Conservation (phyloP, 2,797 vertebrate species). For the Anguilla megastoma region DNA sequence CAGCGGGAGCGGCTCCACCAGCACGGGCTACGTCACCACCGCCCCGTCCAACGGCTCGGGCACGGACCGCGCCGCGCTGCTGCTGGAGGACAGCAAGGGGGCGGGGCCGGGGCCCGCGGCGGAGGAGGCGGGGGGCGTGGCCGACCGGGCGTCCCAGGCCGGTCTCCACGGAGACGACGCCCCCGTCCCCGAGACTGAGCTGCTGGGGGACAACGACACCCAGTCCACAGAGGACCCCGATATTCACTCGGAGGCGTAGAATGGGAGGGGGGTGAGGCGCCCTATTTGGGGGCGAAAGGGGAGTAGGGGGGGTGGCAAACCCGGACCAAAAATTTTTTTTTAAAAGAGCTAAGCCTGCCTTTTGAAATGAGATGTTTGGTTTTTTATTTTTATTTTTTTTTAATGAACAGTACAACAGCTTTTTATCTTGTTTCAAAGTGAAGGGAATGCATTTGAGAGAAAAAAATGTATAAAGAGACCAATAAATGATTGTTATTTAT, state of each 20-base stretch:
- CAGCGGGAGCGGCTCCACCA: slow-evolving; percentile 94
- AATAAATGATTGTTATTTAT: slow-evolving; percentile 61
- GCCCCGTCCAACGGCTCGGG: slow-evolving; percentile 84
- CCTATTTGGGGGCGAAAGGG: slow-evolving; percentile 29
- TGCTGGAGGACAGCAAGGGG: slow-evolving; percentile 71
- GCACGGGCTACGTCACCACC: slow-evolving; percentile 92
- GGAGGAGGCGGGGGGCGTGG: slow-evolving; percentile 57
- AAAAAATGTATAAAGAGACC: slow-evolving; percentile 27
- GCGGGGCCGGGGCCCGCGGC: slow-evolving; percentile 62
- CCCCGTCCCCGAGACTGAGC: slow-evolving; percentile 87
- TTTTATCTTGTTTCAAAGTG: slow-evolving; percentile 47
- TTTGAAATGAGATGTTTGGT: slow-evolving; percentile 43
- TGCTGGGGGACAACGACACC: slow-evolving; percentile 84
- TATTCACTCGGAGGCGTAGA: slow-evolving; percentile 73
- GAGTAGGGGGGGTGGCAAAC: neutral
- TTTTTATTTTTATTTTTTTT: neutral
- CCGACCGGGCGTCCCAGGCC: slow-evolving; percentile 73
- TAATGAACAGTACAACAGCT: slow-evolving; percentile 39
- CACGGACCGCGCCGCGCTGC: slow-evolving; percentile 80
- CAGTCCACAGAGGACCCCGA: slow-evolving; percentile 77
- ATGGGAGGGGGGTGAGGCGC: slow-evolving; percentile 41
- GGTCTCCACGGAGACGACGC: slow-evolving; percentile 75
- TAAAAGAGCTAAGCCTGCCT: slow-evolving; percentile 44
- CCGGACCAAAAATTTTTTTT: neutral
- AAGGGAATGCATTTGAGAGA: slow-evolving; percentile 57